phyloP scores from a whole-genome alignment of 2,113 vertebrate genomes.

The Pristiophorus japonicus region DNA sequence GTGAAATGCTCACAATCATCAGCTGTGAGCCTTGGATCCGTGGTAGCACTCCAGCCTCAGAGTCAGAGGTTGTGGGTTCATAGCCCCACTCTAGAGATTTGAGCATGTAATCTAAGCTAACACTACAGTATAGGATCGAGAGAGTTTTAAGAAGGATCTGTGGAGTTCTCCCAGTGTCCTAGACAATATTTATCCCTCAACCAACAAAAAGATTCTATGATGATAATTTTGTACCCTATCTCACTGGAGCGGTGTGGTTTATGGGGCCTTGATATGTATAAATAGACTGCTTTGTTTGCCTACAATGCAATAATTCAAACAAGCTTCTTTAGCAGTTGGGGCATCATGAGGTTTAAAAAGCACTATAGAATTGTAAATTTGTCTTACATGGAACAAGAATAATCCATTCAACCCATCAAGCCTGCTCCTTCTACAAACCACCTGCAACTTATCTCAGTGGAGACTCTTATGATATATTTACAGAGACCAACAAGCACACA shows the following conservation, averaged over 20 bases:
- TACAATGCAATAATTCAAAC: not conserved
- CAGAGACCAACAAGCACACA: no score
- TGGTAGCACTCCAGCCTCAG: not conserved
- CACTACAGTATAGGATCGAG: not conserved
- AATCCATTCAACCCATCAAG: not conserved
- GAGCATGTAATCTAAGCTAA: not conserved
- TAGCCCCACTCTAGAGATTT: not conserved
- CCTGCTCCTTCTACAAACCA: not conserved
- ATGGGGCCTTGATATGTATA: not conserved
- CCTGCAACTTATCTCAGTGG: not conserved
- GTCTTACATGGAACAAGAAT: no score
- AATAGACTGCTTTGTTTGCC: not conserved
- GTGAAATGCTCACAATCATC: not conserved
- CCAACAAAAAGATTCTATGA: not conserved
- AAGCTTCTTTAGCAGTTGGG: no score
- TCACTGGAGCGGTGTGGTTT: no score
- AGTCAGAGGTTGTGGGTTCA: not conserved
- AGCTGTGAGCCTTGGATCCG: not conserved
- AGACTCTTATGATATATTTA: no score
- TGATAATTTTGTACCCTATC: no score
- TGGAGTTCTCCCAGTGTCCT: not conserved
- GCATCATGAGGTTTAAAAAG: no score
- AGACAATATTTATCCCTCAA: not conserved
- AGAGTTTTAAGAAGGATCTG: not conserved
- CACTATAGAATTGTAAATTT: no score